A percentile compares a stretch with the other conserved stretches of the same genome.
These are phyloP conservation scores for Polietes domitor DNA, from an alignment of 2,888 invertebrate genomes.

Conservation along the genomic window DNA sequence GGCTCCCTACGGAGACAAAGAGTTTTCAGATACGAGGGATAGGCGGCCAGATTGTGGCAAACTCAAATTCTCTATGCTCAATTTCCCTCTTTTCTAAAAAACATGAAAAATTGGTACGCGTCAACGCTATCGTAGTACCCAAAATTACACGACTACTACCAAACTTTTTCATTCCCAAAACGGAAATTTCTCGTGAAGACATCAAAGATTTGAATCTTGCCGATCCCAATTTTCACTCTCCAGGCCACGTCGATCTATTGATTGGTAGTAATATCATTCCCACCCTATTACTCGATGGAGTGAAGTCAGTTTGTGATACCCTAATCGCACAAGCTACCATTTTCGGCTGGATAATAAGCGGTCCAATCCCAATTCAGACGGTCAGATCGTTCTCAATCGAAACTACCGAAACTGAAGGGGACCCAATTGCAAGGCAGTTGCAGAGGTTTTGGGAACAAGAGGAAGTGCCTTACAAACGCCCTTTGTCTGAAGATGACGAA, in stretches of 20 bases:
- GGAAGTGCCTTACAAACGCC: background rate
- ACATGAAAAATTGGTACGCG: background rate
- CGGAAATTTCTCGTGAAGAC: no score
- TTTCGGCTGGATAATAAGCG: no score
- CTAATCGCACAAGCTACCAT: constrained; percentile 44
- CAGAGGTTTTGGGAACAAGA: constrained; percentile 23
- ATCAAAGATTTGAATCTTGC: background rate
- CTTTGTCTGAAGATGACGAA: background rate
- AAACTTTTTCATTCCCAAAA: background rate
- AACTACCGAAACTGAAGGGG: background rate
- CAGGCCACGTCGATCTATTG: constrained; percentile 22
- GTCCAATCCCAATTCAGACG: background rate
- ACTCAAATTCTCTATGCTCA: background rate
- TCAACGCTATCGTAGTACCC: background rate
- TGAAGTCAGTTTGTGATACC: background rate
- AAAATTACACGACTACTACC: background rate
- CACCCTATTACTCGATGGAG: constrained; percentile 7
- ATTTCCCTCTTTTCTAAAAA: background rate
- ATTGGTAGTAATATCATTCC: constrained; percentile 44
- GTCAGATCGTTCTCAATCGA: constrained; percentile 28
- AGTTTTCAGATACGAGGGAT: background rate
- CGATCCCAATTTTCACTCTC: constrained; percentile 27
- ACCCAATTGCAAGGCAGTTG: background rate
- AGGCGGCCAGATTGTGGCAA: background rate
- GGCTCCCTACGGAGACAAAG: background rate